A percentile compares a stretch with the other conserved stretches of the same genome.
phyloP scores from a whole-genome alignment of 2,797 vertebrate species.

The Lepidocolaptes lacrymiger region DNA sequence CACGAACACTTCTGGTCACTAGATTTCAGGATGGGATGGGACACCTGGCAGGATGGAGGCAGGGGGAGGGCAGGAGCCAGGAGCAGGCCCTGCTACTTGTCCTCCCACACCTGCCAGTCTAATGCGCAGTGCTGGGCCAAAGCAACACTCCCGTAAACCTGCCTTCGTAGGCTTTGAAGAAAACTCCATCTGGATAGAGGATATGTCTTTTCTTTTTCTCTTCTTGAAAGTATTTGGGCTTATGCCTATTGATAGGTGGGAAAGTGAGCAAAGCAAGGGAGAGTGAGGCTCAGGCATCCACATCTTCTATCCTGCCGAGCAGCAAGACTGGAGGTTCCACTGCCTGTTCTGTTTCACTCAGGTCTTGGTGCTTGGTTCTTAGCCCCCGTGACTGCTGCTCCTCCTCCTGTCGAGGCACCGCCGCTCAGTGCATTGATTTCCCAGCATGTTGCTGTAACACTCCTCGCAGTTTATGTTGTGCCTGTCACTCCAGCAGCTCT shows the following conservation, averaged over 20 bases:
- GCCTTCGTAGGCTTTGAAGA: accelerated
- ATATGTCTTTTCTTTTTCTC: accelerated
- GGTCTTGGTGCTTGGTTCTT: not conserved
- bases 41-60: not conserved
- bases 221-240: not conserved
- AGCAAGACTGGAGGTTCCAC: not conserved
- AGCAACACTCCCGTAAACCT: not conserved
- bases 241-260: not conserved
- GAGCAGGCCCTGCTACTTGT: not conserved
- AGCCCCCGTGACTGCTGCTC: not conserved
- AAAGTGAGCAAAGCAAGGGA: not conserved
- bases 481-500: constrained; percentile 13
- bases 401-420: not conserved
- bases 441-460: not conserved
- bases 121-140: accelerated
- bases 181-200: not conserved
- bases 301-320: not conserved
- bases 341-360: not conserved
- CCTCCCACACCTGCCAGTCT: not conserved
- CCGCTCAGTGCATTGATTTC: not conserved
- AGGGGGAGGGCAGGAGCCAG: not conserved
- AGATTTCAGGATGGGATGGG: not conserved
- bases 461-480: constrained; percentile 31
- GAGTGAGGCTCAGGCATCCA: not conserved
- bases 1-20: not conserved